Percentiles rank a stretch among this genome's conserved stretches.
These are phyloP conservation scores for Cydia splendana DNA, from an alignment of 1,140 invertebrate genomes.

Conservation along the genomic window DNA sequence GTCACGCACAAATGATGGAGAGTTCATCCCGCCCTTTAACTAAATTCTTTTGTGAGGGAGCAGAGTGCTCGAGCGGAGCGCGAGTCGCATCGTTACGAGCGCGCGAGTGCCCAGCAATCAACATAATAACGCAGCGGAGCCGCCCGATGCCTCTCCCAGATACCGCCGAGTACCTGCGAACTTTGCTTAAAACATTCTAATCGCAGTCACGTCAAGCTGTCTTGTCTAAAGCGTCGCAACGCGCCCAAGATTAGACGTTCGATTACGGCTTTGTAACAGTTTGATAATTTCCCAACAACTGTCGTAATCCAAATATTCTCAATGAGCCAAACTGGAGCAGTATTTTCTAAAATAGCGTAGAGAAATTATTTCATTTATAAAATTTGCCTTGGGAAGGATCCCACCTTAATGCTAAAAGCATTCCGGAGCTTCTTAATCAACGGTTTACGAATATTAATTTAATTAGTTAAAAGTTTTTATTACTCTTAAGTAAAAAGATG, in stretches of 20 bases:
- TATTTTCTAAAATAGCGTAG: slow-evolving; percentile 46
- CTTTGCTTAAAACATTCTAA: slow-evolving; percentile 26
- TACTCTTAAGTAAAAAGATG: slow-evolving; percentile 60
- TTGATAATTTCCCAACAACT: slow-evolving; percentile 48
- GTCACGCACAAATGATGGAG: background rate
- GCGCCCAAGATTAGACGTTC: slow-evolving; percentile 38
- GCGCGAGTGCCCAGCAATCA: slow-evolving; percentile 4
- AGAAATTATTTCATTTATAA: slow-evolving; percentile 47
- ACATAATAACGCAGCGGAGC: slow-evolving; percentile 19
- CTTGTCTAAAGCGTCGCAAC: slow-evolving; percentile 24
- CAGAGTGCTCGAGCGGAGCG: background rate
- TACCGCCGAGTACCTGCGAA: slow-evolving; percentile 18
- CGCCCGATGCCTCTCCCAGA: slow-evolving; percentile 7
- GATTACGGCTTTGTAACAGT: slow-evolving; percentile 42
- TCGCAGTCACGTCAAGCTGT: slow-evolving; percentile 30
- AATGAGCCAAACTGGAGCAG: slow-evolving; percentile 43
- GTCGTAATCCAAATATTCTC: slow-evolving; percentile 52
- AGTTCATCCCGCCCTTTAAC: slow-evolving; percentile 11
- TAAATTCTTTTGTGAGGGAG: slow-evolving; percentile 5
- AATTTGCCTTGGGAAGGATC: slow-evolving; percentile 40
- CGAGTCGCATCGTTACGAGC: background rate
- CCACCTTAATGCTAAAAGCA: slow-evolving; percentile 61
- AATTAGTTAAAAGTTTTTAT: slow-evolving; percentile 64
- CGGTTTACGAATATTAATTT: slow-evolving; percentile 65
- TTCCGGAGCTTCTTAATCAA: slow-evolving; percentile 62